Evolutionary conservation across 2,797 vertebrate genomes (phyloP), one percentile per base, ranked within the genome.

Genomic region (Caiman crocodilus): DNA sequence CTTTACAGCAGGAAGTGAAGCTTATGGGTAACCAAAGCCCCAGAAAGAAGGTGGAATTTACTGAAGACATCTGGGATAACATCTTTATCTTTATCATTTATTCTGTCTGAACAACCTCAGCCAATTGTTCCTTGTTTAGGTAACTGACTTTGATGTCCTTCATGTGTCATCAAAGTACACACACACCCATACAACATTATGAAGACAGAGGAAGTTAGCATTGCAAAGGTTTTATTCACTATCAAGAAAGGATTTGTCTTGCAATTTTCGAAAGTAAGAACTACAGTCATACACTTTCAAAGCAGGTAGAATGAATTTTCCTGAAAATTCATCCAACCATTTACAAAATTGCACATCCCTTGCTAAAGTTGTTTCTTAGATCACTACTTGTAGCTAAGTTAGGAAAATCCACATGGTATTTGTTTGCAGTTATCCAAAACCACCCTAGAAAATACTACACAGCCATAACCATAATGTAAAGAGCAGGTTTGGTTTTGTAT

Each of bases 371-470:
- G 61, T 28, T 67, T 30, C 20, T 63, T 60, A 42, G 10, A 50
- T 77, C 82, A 79, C 57, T 91, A 26, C 20, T 58, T 93, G 64
- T 82, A 88, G 69, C 21, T n/a, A 89, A 23, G 65, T 92, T 57
- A 57, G 32, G 26, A 69, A 92, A 50, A 50, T 28, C 86, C 84
- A 25, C 17, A 87, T 65, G 64, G 32, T 82, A 87, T 86, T 83
- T 86, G 88, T 90, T 88, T 81, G 77, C 1, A 75, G 61, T 28
- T 93, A 81, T 85, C 61, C 79, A 90, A 92, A 95, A 90, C 57
- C 86, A 84, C 90, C 79, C 9, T 58, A 7, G 55, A 81, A 92
- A 56, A 92, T 88, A 91, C 93, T 88, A 91, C 93, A 95, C 92
- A 88, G 69, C 57, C n/a, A 76, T 91, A 88, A 57, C 74, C 84